Evolutionary conservation across 2,113 vertebrate species (phyloP).

Genomic region (Callorhinus ursinus): DNA sequence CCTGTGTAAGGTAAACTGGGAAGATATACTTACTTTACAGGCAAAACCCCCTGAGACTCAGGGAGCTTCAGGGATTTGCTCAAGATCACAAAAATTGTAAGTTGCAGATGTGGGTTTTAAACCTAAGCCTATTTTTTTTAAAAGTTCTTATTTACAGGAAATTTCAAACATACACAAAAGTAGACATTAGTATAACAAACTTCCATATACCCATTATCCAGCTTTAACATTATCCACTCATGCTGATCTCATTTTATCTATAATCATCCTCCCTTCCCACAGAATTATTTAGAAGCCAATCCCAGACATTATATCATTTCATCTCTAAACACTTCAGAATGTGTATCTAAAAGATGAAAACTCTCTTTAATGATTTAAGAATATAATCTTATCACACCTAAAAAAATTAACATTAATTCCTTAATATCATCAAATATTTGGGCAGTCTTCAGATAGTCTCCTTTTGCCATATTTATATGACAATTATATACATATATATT

Average conservation of each 20-base stretch:
- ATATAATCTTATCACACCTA: background rate
- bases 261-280: background rate
- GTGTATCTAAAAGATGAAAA: constrained; percentile 18
- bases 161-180: constrained; percentile 32
- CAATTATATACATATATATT: background rate
- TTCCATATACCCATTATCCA: background rate
- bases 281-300: constrained; percentile 32
- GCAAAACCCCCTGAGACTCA: background rate
- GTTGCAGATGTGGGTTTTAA: constrained; percentile 18
- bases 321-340: constrained; percentile 50
- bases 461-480: background rate
- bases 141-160: constrained; percentile 9
- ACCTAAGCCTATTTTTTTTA: background rate
- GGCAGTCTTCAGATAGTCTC: background rate
- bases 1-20: background rate
- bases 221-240: background rate
- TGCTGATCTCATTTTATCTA: background rate
- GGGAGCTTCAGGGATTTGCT: constrained; percentile 18
- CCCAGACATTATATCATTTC: constrained; percentile 7
- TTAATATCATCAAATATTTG: constrained; percentile 46
- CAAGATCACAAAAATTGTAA: background rate
- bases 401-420: constrained; percentile 40
- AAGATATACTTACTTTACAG: constrained; percentile 32
- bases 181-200: constrained; percentile 8
- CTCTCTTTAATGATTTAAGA: constrained; percentile 46